Evolutionary conservation across 92 coral and sea anemone species (phyloP).

Genomic region (Virgularia gustaviana): DNA sequence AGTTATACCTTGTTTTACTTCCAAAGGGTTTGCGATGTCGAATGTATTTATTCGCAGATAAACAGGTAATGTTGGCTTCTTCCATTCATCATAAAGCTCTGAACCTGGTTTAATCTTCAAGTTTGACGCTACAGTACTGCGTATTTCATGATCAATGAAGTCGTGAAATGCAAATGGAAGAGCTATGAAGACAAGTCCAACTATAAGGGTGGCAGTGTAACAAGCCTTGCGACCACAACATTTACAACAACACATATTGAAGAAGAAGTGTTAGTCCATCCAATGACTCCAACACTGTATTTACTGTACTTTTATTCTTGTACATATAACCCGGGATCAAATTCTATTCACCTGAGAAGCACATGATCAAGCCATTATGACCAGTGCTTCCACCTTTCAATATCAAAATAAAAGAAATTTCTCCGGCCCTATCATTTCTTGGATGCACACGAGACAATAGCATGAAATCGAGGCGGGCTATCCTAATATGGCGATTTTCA

Average conservation of each 20-base stretch:
- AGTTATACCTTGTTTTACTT: slow-evolving; percentile 62
- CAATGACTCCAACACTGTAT: no score
- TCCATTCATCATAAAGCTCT: slow-evolving; percentile 64
- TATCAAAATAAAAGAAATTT: no score
- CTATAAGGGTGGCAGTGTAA: slow-evolving; percentile 52
- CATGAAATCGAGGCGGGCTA: no score
- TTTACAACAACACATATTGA: slow-evolving; percentile 1
- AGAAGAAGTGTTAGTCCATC: no score
- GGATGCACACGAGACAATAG: no score
- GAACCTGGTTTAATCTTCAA: slow-evolving; percentile 68
- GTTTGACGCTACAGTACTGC: slow-evolving; percentile 59
- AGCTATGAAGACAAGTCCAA: slow-evolving; percentile 61
- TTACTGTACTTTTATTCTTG: no score
- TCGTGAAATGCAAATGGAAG: slow-evolving; percentile 60
- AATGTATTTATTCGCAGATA: slow-evolving; percentile 74
- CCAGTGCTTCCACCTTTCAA: no score
- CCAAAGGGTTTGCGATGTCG: slow-evolving; percentile 51
- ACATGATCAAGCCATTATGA: no score
- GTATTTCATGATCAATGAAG: slow-evolving; percentile 61
- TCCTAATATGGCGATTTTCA: no score
- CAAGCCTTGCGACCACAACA: slow-evolving; percentile 24
- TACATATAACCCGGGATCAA: no score
- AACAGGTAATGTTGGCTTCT: slow-evolving; percentile 62
- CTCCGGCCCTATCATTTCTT: no score
- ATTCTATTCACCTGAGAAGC: no score